Conservation (phyloP, 92 coral and sea anemone genomes). For the Porites lobata region DNA sequence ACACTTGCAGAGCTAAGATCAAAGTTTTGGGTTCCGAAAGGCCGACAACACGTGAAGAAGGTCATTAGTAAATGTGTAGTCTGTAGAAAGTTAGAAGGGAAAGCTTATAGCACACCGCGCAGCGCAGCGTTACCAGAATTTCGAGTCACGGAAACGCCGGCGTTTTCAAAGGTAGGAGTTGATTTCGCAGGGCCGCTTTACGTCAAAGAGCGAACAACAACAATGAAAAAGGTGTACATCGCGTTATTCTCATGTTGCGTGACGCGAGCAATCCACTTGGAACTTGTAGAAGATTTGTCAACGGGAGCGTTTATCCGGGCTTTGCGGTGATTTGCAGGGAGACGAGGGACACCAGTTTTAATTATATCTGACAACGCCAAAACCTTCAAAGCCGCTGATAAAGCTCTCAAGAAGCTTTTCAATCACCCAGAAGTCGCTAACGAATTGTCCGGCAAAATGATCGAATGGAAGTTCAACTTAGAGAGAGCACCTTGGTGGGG, state of each 20-base stretch:
- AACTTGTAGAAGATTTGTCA: constrained; percentile 28
- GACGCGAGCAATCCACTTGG: constrained; percentile 53
- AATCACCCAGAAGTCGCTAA: constrained; percentile 29
- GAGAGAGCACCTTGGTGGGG: constrained; percentile 68
- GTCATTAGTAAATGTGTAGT: constrained; percentile 33
- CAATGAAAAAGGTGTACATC: constrained; percentile 28
- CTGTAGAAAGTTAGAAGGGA: constrained; percentile 35
- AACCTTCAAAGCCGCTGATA: constrained; percentile 40
- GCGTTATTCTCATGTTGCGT: constrained; percentile 47
- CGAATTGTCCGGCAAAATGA: constrained; percentile 13
- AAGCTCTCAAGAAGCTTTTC: constrained; percentile 19
- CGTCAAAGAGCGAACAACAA: constrained; percentile 21
- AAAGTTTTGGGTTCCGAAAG: constrained; percentile 67
- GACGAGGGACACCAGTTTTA: constrained; percentile 48
- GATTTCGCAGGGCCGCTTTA: constrained; percentile 69
- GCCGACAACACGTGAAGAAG: constrained; percentile 50
- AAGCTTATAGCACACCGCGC: constrained; percentile 27
- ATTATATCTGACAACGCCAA: constrained; percentile 55
- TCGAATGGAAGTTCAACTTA: constrained; percentile 48
- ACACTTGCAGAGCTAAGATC: constrained; percentile 61
- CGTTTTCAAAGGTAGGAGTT: constrained; percentile 51
- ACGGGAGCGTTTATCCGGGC: constrained; percentile 30
- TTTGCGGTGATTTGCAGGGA: constrained; percentile 27
- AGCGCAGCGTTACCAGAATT: constrained; percentile 49
- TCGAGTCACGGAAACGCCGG: constrained; percentile 23